A percentile compares a stretch with the other conserved stretches of the same genome.
Evolutionary conservation across 2,113 vertebrate genomes (phyloP).

Genomic region (Cromileptes altivelis): DNA sequence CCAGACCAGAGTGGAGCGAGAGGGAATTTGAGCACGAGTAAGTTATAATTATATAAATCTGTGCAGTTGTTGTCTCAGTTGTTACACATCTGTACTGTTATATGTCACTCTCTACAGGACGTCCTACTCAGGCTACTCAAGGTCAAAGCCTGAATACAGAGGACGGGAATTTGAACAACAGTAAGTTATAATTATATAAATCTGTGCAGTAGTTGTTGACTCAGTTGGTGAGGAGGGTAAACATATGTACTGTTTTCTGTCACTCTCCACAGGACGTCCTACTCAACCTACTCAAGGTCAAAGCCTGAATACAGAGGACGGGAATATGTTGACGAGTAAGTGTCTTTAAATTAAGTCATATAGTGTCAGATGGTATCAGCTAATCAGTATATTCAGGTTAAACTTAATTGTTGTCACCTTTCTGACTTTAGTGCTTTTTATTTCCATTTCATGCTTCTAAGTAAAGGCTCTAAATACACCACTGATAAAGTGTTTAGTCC

Average conservation of each 20-base stretch:
- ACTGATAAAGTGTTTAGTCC: not conserved
- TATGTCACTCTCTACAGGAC: slow-evolving; percentile 40
- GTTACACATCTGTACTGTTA: not conserved
- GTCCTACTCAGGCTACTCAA: slow-evolving; percentile 51
- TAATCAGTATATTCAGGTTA: no score
- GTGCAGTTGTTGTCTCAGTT: not conserved
- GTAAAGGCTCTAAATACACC: not conserved
- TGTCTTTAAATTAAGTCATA: slow-evolving; percentile 12
- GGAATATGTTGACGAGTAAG: slow-evolving; percentile 70
- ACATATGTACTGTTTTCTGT: not conserved
- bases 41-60: slow-evolving; percentile 10
- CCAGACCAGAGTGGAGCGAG: slow-evolving; percentile 56
- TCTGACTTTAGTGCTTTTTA: no score
- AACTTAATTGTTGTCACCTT: no score
- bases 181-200: slow-evolving; percentile 46
- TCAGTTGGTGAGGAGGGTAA: not conserved
- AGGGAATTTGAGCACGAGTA: slow-evolving; percentile 61
- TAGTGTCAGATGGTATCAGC: not conserved
- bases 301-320: slow-evolving; percentile 53
- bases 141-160: slow-evolving; percentile 52
- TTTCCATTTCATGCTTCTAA: not conserved
- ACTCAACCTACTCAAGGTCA: slow-evolving; percentile 49
- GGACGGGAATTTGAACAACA: slow-evolving; percentile 44
- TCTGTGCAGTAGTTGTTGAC: not conserved
- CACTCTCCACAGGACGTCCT: slow-evolving; percentile 42